phyloP scores from a whole-genome alignment of 2,797 vertebrate genomes.

The Xyrichtys novacula region DNA sequence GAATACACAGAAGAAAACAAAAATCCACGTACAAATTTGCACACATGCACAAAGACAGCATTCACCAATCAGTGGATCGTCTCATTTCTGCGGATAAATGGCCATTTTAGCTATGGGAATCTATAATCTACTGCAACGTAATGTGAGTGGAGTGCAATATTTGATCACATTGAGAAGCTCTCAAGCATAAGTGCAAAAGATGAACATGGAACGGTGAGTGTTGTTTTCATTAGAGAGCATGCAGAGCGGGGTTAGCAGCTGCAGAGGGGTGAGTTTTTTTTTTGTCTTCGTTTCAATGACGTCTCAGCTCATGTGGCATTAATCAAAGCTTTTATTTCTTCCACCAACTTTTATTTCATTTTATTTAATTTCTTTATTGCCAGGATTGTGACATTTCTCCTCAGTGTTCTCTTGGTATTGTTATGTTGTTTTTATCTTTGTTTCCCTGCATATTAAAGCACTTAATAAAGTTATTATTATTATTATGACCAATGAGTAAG shows the following conservation, averaged over 20 bases:
- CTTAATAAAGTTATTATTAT: too few species aligned
- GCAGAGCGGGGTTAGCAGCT: slow-evolving; percentile 29
- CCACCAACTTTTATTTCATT: too few species aligned
- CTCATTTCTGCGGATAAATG: slow-evolving; percentile 72
- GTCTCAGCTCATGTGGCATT: too few species aligned
- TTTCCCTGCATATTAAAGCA: too few species aligned
- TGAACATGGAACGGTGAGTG: slow-evolving; percentile 46
- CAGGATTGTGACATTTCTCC: too few species aligned
- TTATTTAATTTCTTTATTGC: too few species aligned
- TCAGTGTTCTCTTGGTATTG: too few species aligned
- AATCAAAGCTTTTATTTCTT: too few species aligned
- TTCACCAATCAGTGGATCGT: slow-evolving; percentile 77
- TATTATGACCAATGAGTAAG: slow-evolving; percentile 4
- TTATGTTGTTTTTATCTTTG: too few species aligned
- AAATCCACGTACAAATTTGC: slow-evolving; percentile 34
- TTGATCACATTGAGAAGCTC: slow-evolving; percentile 70
- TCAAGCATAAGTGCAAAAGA: slow-evolving; percentile 51
- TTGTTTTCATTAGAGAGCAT: slow-evolving; percentile 65
- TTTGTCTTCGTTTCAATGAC: too few species aligned
- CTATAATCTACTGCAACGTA: slow-evolving; percentile 69
- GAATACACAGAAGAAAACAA: slow-evolving; percentile 41
- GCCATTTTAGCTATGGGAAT: slow-evolving; percentile 74
- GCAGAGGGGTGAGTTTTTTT: slow-evolving; percentile 23
- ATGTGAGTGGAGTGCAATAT: slow-evolving; percentile 46
- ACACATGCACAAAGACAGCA: slow-evolving; percentile 46